phyloP scores from a whole-genome alignment of 2,113 vertebrate genomes.

The Burhinus oedicnemus region DNA sequence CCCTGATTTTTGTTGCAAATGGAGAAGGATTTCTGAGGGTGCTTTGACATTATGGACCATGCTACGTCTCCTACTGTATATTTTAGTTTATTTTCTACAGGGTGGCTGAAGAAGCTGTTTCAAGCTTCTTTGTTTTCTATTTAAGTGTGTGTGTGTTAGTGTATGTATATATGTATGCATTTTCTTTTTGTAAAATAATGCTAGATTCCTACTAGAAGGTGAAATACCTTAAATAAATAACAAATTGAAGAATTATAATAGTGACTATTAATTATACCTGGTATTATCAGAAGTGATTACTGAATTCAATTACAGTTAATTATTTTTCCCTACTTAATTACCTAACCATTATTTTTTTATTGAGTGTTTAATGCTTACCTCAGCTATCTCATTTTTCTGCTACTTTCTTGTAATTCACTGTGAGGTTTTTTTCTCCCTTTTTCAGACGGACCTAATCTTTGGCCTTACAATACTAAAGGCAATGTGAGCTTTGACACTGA shows the following conservation, averaged over 20 bases:
- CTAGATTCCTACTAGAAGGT: not conserved
- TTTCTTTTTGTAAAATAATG: not conserved
- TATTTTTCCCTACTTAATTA: not conserved
- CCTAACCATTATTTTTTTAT: not conserved
- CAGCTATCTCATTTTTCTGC: not conserved
- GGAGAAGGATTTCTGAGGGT: not conserved
- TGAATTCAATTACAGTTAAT: not conserved
- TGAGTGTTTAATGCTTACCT: not conserved
- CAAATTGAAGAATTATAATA: not conserved
- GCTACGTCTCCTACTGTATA: not conserved
- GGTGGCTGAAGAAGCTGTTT: not conserved
- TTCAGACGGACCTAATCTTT: not conserved
- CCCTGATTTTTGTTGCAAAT: not conserved
- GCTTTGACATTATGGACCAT: not conserved
- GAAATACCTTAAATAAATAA: not conserved
- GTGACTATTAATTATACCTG: not conserved
- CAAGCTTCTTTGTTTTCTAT: not conserved
- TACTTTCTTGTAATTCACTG: not conserved
- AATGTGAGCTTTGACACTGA: not conserved
- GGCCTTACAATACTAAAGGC: not conserved
- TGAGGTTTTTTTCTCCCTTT: not conserved
- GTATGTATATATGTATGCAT: too few relatives aligned
- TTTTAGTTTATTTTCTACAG: not conserved
- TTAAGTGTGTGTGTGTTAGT: not conserved
- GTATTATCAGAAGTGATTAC: not conserved